Percentiles rank a stretch among this genome's conserved stretches.
Conservation (phyloP, 2,888 invertebrate species). For the Eupeodes luniger region DNA sequence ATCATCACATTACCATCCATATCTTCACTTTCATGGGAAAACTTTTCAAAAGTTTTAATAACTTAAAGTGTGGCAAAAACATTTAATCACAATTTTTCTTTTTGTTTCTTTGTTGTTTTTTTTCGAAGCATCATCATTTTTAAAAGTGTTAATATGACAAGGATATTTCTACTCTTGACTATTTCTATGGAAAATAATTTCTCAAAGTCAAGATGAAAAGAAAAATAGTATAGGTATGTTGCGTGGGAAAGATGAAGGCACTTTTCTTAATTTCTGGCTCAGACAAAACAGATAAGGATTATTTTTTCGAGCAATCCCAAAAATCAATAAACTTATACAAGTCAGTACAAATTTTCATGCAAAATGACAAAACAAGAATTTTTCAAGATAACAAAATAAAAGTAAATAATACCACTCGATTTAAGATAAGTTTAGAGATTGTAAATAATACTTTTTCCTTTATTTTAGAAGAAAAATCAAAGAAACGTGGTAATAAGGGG, state of each 20-base stretch:
- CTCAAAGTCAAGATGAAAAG: constrained; percentile 6
- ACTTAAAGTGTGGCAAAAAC: constrained; percentile 38
- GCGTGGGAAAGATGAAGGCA: background rate
- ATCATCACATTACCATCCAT: background rate
- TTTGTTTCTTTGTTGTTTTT: background rate
- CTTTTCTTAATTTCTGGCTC: constrained; percentile 24
- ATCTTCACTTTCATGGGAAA: background rate
- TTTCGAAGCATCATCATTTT: background rate
- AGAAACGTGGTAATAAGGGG: background rate
- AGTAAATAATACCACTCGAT: background rate
- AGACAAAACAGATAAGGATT: background rate
- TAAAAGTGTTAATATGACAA: constrained; percentile 6
- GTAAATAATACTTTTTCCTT: background rate
- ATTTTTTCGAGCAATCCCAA: background rate
- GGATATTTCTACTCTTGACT: background rate
- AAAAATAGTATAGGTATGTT: background rate
- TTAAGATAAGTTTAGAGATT: background rate
- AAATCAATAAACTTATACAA: background rate
- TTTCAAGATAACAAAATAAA: constrained; percentile 2
- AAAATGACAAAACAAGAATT: background rate
- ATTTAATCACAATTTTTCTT: constrained; percentile 3
- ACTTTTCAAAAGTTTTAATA: constrained; percentile 34
- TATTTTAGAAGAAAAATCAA: background rate
- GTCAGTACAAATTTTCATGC: background rate
- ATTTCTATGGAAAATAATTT: constrained; percentile 34